Base-by-base conservation (phyloP, 1,140 invertebrate species). In the Aphidius ervi region DNA sequence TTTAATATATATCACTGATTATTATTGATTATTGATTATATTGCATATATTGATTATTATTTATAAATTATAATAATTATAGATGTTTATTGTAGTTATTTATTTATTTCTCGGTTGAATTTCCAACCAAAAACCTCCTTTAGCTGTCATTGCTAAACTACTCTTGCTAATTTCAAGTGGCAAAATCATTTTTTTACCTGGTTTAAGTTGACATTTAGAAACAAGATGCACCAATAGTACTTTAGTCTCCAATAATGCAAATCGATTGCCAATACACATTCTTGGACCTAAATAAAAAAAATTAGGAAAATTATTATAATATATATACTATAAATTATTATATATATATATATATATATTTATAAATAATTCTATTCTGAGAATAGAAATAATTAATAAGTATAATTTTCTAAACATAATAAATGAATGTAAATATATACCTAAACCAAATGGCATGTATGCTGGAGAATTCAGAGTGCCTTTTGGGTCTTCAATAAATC, bases 401-500 rank as follows among this genome's bases (percentile, higher is more conserved):
- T 31, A 31, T 31, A 31, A 31, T 31, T 16, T 16, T 16, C 1
- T 0, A 0, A 16, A 16, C 16, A 16, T 16, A 16, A 16, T 16
- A 16, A 16, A 16, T 16, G 16, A 16, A 16, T 16, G 1, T 16
- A 16, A 16, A 16, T 16, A 16, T 16, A 16, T 16, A 31, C 23
- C 23, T 40, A 59, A 55, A 37, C 71, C 72, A 55, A 74, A 74
- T 2, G 70, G 69, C 16, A 76, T 54, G 1, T 65, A 65, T 7
- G 47, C 53, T 58, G 64, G 62, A 10, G 46, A 48, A 41, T 71
- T 56, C 50, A 73, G 68, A 52, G 74, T 61, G 9, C 56, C 43
- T 16, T 73, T 67, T 42, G 74, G 72, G 53, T 74, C 74, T 5
- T 80, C 74, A 2, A 79, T 63, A 69, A 88, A 88, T 62, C 86